Evolutionary conservation across 2,113 vertebrate genomes (phyloP), one percentile per base, ranked within the genome.

Genomic region (Rhipidura dahli): DNA sequence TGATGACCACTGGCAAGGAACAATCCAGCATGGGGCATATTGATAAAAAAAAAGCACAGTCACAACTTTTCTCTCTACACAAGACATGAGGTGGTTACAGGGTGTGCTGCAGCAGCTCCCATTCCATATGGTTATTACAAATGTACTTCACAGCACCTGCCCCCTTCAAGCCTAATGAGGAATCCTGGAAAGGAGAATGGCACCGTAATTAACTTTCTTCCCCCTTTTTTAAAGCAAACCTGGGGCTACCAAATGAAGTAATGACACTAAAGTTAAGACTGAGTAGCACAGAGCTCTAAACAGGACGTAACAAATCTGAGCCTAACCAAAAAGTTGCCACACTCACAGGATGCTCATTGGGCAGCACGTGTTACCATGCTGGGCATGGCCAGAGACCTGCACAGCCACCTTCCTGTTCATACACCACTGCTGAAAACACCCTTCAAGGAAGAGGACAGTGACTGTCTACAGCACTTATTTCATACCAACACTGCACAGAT

Each of bases 341-440:
- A 42, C 24, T 61, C 35, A 19, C 40, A 63, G 10, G 44, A 47
- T 8, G 31, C 40, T 16, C 2, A 2, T 7, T 35, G 60, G 63
- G 78, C 59, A 68, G 49, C 42, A 4, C 2, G 8, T 23, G 4
- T 23, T 19, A 30, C 6, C 12, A 5, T 1, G 5, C 21, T 1
- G 2, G 50, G 47, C 53, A 6, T 56, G 77, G 45, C 24, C 44
- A 23, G 61, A 42, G 57, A 39, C 7, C 10, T 40, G 86, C 78
- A 31, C 30, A 56, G 82, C 47, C 68, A 33, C n/a, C 23, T 61
- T 26, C 54, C 51, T 16, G 30, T 15, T 28, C 47, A 37, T 4
- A 11, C 3, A 27, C 7, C 49, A 28, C 47, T 57, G 28, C 13
- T 50, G 60, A 37, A 59, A 86, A 64, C 21, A 37, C 16, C 40